These are phyloP conservation scores for Megaceryle maxima DNA, from an alignment of 2,113 vertebrate species.

Conservation along the genomic window DNA sequence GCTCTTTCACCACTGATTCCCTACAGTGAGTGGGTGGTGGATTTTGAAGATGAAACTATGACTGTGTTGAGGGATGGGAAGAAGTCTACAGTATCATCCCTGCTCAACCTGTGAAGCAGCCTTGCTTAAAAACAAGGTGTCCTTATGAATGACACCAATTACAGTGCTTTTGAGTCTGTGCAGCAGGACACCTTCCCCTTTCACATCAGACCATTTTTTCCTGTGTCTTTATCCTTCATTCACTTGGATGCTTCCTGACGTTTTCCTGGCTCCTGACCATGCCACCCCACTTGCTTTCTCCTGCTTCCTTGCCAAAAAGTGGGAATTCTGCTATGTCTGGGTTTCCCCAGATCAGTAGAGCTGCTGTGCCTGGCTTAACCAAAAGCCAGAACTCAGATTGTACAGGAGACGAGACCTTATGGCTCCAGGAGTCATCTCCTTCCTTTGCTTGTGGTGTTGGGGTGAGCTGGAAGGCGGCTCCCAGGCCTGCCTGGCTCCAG, in stretches of 20 bases:
- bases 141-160: background rate
- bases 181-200: background rate
- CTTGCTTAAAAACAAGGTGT: background rate
- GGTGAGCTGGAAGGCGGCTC: background rate
- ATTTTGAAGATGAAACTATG: background rate
- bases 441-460: background rate
- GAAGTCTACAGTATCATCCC: background rate
- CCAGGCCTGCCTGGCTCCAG: background rate
- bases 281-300: background rate
- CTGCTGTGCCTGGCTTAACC: background rate
- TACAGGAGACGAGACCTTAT: background rate
- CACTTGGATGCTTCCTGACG: background rate
- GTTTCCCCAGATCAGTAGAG: background rate
- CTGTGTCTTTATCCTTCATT: background rate
- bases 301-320: background rate
- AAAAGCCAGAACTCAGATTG: background rate
- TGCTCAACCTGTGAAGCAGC: background rate
- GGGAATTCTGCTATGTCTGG: background rate
- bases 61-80: background rate
- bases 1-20: background rate
- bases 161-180: background rate
- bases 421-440: background rate
- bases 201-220: background rate
- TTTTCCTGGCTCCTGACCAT: background rate
- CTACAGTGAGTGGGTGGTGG: background rate